These are phyloP conservation scores for Grallaria varia DNA, from an alignment of 2,113 vertebrate genomes.

Conservation along the genomic window DNA sequence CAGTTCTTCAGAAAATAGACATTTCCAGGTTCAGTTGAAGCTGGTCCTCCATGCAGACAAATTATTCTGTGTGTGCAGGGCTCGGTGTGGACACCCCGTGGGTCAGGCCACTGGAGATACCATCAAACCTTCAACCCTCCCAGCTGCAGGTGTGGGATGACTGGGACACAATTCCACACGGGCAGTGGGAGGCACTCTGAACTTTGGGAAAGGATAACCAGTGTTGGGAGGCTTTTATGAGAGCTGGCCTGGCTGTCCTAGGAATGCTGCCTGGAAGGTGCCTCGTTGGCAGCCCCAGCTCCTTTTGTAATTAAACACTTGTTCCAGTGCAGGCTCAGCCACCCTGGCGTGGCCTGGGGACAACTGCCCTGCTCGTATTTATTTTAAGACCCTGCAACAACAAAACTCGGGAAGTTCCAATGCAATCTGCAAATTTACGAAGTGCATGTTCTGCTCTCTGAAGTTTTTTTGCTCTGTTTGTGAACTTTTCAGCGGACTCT, in stretches of 20 bases:
- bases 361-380: background rate
- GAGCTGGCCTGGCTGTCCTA: background rate
- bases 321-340: background rate
- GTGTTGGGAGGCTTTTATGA: fast-evolving
- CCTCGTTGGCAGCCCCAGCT: background rate
- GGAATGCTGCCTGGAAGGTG: background rate
- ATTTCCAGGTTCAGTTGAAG: background rate
- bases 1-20: fast-evolving
- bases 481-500: background rate
- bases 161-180: fast-evolving
- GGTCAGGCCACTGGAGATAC: fast-evolving
- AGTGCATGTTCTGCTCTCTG: fast-evolving
- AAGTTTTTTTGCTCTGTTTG: background rate
- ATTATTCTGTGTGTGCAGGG: background rate
- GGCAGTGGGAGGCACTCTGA: background rate
- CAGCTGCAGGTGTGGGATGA: background rate
- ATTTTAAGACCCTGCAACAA: background rate
- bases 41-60: fast-evolving
- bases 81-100: background rate
- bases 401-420: background rate
- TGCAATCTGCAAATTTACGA: background rate
- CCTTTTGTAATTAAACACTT: background rate
- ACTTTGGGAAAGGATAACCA: background rate
- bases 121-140: fast-evolving
- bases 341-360: background rate